A percentile compares a stretch with the other conserved stretches of the same genome.
phyloP scores from a whole-genome alignment of 1,140 invertebrate genomes.

The Cotesia glomerata region DNA sequence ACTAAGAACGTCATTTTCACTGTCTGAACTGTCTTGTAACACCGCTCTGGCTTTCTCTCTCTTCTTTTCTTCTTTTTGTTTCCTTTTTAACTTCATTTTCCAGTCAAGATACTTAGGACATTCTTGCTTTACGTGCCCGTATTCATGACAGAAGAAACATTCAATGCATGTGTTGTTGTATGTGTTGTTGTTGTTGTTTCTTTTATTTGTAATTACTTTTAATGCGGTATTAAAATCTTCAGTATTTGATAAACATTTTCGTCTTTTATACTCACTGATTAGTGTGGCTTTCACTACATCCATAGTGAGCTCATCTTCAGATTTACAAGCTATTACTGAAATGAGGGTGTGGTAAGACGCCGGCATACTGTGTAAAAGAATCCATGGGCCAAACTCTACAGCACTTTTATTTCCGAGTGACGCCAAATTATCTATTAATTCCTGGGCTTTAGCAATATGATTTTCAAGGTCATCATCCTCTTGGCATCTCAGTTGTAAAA shows the following conservation, averaged over 20 bases:
- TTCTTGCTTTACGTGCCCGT: background rate
- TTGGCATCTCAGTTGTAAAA: background rate
- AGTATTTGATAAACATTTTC: background rate
- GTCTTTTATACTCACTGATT: background rate
- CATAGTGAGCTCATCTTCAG: background rate
- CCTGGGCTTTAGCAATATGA: background rate
- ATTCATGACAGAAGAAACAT: conserved; percentile 2
- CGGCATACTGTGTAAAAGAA: background rate
- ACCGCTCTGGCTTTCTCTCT: background rate
- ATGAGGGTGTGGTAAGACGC: background rate
- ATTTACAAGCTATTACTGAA: background rate
- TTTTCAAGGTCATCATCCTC: conserved; percentile 4
- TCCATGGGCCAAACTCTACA: background rate
- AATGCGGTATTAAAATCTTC: background rate
- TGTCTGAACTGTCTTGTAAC: background rate
- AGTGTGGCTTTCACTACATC: background rate
- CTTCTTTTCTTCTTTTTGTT: background rate
- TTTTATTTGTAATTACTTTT: background rate
- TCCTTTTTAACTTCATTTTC: background rate
- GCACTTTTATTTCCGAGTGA: background rate
- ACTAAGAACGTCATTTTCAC: too few relatives aligned
- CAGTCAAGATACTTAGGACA: background rate
- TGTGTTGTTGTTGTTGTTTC: too few relatives aligned
- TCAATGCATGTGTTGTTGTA: background rate
- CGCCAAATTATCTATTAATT: background rate